Evolutionary conservation across 2,113 vertebrate species (phyloP).

Genomic region (Cyprinodon variegatus): DNA sequence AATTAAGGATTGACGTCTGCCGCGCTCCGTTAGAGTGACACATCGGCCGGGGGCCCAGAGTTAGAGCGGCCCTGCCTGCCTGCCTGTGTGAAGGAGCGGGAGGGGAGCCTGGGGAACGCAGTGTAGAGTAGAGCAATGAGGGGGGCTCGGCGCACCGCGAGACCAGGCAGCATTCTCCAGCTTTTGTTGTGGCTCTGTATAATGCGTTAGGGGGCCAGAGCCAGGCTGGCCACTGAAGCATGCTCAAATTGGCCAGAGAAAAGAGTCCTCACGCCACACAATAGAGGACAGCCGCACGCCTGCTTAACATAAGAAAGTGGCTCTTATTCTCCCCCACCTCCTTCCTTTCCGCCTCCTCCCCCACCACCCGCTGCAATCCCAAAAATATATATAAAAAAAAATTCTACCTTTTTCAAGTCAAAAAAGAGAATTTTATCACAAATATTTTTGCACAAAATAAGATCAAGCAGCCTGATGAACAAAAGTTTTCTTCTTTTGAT

Average conservation of each 20-base stretch:
- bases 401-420: neutral
- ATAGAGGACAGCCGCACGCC: slow-evolving; percentile 79
- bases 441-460: neutral
- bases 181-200: slow-evolving; percentile 80
- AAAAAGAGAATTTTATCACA: neutral
- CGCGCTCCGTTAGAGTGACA: slow-evolving; percentile 72
- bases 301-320: slow-evolving; percentile 81
- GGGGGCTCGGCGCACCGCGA: slow-evolving; percentile 63
- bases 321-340: slow-evolving; percentile 66
- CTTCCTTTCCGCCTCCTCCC: slow-evolving; percentile 43
- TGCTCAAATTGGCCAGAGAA: slow-evolving; percentile 81
- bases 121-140: slow-evolving; percentile 75
- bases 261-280: slow-evolving; percentile 81
- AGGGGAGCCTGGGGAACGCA: slow-evolving; percentile 67
- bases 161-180: slow-evolving; percentile 76
- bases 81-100: slow-evolving; percentile 65
- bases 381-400: slow-evolving; percentile 22
- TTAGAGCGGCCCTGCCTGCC: slow-evolving; percentile 32
- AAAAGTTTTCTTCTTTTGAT: neutral
- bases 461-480: accelerated
- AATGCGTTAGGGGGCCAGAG: slow-evolving; percentile 75
- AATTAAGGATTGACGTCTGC: slow-evolving; percentile 79
- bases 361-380: slow-evolving; percentile 11
- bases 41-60: slow-evolving; percentile 63
- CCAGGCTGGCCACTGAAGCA: slow-evolving; percentile 77